Percentiles rank a stretch among this genome's conserved stretches.
Conservation (phyloP, 2,888 invertebrate genomes). For the Limenitis camilla region DNA sequence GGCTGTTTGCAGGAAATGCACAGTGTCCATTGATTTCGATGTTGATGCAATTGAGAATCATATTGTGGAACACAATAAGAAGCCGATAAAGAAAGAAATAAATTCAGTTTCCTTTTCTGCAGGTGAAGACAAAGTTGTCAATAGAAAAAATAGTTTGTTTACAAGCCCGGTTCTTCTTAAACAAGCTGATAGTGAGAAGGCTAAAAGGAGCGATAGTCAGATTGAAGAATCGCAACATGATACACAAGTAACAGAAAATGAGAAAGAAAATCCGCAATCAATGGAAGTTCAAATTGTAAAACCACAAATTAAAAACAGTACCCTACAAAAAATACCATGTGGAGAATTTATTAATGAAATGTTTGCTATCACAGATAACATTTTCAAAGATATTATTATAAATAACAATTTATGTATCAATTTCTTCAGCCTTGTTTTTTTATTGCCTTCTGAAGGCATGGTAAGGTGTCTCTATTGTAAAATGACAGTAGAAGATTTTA, state of each 20-base stretch:
- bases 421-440: constrained; percentile 23
- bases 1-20: constrained; percentile 35
- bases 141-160: constrained; percentile 3
- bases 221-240: not conserved
- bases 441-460: not conserved
- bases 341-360: constrained; percentile 20
- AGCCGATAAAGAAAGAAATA: not conserved
- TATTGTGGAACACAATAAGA: constrained; percentile 30
- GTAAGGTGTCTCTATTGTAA: constrained; percentile 29
- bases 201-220: not conserved
- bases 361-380: constrained; percentile 9
- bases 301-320: not conserved
- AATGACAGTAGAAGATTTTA: not conserved
- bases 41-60: constrained; percentile 29
- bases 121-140: not conserved
- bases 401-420: constrained; percentile 35
- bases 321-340: constrained; percentile 11
- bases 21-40: constrained; percentile 24
- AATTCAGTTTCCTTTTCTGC: not conserved
- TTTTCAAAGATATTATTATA: constrained; percentile 27
- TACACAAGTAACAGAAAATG: not conserved
- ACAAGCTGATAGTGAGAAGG: not conserved
- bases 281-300: not conserved
- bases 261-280: not conserved
- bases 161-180: constrained; percentile 6